Conservation (phyloP, 2,113 vertebrate species). For the Anthoscopus minutus region DNA sequence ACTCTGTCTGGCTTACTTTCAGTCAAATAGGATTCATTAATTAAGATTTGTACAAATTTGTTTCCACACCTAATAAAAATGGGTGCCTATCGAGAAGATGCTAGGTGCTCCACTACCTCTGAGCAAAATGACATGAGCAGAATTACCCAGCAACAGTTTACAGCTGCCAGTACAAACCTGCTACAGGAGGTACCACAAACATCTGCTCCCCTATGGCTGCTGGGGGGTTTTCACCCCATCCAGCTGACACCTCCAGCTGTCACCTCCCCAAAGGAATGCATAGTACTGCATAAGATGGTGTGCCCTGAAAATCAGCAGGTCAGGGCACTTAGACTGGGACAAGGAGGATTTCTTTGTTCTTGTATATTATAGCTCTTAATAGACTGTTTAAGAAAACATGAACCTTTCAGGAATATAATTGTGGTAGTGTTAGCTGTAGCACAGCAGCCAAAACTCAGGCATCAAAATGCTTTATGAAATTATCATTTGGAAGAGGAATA, state of each 20-base stretch:
- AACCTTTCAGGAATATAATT: neutral
- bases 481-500: neutral
- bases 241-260: neutral
- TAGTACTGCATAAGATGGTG: neutral
- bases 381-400: neutral
- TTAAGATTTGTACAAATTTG: neutral
- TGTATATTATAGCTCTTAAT: neutral
- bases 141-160: neutral
- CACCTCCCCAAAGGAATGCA: fast-evolving
- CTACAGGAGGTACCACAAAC: neutral
- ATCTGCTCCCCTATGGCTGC: neutral
- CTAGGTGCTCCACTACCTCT: neutral
- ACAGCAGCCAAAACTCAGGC: neutral
- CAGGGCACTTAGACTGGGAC: neutral
- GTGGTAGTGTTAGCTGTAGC: neutral
- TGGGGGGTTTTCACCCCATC: neutral
- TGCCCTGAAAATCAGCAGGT: neutral
- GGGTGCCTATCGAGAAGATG: neutral
- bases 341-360: neutral
- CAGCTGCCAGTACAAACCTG: neutral
- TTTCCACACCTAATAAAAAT: neutral
- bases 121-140: neutral
- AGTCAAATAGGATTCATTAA: neutral
- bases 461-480: neutral
- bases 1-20: neutral